Conservation (phyloP, 2,888 invertebrate genomes). For the Perizoma flavofasciatum region DNA sequence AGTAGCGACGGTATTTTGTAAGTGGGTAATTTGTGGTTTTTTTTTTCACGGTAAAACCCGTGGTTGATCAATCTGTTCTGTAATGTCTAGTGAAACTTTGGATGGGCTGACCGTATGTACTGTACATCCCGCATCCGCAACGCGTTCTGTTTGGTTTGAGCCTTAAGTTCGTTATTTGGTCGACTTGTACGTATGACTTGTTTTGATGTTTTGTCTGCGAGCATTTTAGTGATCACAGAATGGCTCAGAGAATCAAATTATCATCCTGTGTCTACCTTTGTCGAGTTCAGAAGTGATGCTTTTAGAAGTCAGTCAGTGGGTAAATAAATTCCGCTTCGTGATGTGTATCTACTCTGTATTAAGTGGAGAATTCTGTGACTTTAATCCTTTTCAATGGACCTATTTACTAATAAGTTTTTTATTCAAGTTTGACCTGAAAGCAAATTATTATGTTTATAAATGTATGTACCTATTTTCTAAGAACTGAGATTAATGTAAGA, state of each 20-base stretch:
- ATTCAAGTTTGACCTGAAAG: conserved; percentile 5
- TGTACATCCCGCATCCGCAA: background rate
- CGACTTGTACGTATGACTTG: background rate
- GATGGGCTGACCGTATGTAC: background rate
- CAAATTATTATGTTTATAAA: background rate
- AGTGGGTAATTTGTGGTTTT: no score
- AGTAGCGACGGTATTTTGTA: no score
- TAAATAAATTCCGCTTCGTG: background rate
- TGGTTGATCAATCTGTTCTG: no score
- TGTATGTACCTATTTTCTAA: no score
- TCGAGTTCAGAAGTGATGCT: background rate
- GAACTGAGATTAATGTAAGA: no score
- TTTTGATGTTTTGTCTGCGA: background rate
- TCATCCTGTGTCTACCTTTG: background rate
- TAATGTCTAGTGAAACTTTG: no score
- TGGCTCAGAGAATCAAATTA: background rate
- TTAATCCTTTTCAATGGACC: background rate
- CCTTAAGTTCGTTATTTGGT: background rate
- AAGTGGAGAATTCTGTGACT: background rate
- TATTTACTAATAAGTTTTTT: background rate
- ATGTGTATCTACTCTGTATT: background rate
- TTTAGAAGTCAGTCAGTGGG: conserved; percentile 5
- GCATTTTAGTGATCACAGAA: background rate
- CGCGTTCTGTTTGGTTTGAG: background rate
- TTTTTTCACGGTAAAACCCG: no score